Evolutionary conservation across 2,113 vertebrate species (phyloP), one percentile per base, ranked within the genome.

Genomic region (Notarius lentiginosus): DNA sequence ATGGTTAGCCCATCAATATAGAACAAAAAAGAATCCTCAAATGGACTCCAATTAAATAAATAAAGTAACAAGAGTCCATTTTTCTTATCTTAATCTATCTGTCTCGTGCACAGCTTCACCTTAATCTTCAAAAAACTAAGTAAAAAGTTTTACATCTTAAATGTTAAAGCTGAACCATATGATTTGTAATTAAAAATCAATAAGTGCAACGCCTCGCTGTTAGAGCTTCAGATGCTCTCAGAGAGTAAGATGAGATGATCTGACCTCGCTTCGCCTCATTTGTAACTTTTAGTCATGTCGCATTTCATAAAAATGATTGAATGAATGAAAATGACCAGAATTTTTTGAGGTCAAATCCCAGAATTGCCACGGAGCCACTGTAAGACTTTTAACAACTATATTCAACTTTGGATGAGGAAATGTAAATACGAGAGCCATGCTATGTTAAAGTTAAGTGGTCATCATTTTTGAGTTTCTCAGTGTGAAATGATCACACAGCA

Each of bases 211-310:
- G 10, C 18, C 70, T 51, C 5, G 49, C 17, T 53, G 15, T 79
- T 55, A 17, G 75, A 55, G 24, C 77, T 34, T 79, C 15, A 58
- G 77, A 79, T 58, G n/a, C 77, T 79, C 51, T 79, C 53, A 18
- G 53, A 30, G n/a, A 18, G 53, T 58, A 58, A 79, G 27, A 58
- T 22, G 6, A 79, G 49, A 51, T n/a, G n/a, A 56, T 58, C 53
- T 10, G 53, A 58, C 7, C 51, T 79, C 1, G 4, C 27, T 34
- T 76, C 10, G 47, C 22, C 47, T 79, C 3, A 5, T 34, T 27
- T 20, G 7, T 18, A 30, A 7, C 24, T 55, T 55, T 56, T 27
- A 53, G 11, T 14, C 75, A 53, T 47, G 70, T n/a, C 10, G 4
- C 68, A 18, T 72, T 72, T 41, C 2, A 72, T 27, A 15, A 14